Percentiles rank a stretch among this genome's conserved stretches.
These are phyloP conservation scores for Drosophila austrosaltans DNA, from an alignment of 2,888 invertebrate genomes.

Conservation along the genomic window DNA sequence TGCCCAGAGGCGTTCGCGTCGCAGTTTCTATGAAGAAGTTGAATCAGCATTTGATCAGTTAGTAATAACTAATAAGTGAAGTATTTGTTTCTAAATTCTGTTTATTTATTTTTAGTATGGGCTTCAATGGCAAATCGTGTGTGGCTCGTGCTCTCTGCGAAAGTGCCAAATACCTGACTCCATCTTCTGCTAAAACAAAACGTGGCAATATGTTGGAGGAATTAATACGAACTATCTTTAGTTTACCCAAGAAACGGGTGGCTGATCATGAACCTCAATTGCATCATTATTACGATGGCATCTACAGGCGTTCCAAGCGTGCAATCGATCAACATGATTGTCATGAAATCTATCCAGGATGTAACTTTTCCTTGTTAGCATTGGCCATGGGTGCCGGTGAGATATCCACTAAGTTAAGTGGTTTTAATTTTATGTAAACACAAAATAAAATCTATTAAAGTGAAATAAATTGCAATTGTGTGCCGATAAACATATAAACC, in stretches of 20 bases:
- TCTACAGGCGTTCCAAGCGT: slow-evolving; percentile 85
- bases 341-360: slow-evolving; percentile 85
- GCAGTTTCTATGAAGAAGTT: slow-evolving; percentile 88
- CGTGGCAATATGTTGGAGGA: slow-evolving; percentile 88
- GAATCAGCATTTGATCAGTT: slow-evolving; percentile 89
- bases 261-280: slow-evolving; percentile 83
- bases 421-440: slow-evolving; percentile 63
- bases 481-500: slow-evolving; percentile 50
- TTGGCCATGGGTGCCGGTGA: slow-evolving; percentile 86
- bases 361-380: slow-evolving; percentile 89
- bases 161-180: slow-evolving; percentile 86
- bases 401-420: slow-evolving; percentile 61
- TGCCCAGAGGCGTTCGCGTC: slow-evolving; percentile 85
- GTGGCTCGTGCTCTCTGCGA: slow-evolving; percentile 90
- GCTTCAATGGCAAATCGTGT: slow-evolving; percentile 89
- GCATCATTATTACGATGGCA: slow-evolving; percentile 87
- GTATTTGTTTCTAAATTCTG: neutral
- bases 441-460: neutral
- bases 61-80: slow-evolving; percentile 52
- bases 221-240: slow-evolving; percentile 88
- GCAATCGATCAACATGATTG: slow-evolving; percentile 84
- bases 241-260: slow-evolving; percentile 58
- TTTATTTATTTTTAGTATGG: slow-evolving; percentile 86
- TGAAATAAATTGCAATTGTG: neutral
- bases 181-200: slow-evolving; percentile 83